Percentiles rank a stretch among this genome's conserved stretches.
These are phyloP conservation scores for Sminthurinus aureus DNA, from an alignment of 2,888 invertebrate species.

Conservation along the genomic window DNA sequence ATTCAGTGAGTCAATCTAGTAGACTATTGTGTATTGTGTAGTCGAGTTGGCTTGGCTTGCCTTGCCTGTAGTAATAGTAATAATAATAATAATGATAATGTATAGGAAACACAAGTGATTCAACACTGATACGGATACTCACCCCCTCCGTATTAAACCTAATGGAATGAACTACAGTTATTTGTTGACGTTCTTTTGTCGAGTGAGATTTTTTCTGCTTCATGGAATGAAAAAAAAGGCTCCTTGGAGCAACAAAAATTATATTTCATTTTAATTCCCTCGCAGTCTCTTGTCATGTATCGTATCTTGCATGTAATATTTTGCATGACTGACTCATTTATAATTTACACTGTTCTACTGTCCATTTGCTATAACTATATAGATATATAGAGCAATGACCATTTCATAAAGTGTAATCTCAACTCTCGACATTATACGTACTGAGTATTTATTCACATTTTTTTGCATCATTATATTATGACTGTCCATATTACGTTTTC, in stretches of 20 bases:
- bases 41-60: no score
- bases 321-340: no score
- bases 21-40: neutral
- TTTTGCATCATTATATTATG: neutral
- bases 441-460: neutral
- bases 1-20: neutral
- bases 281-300: neutral
- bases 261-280: constrained; percentile 7
- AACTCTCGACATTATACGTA: no score
- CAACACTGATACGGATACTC: constrained; percentile 5
- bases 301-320: neutral
- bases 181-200: constrained; percentile 30
- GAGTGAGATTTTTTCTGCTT: neutral
- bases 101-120: neutral
- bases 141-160: constrained; percentile 2
- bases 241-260: constrained; percentile 13
- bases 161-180: constrained; percentile 45
- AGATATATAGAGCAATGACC: neutral
- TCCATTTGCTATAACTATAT: neutral
- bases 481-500: neutral
- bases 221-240: constrained; percentile 1
- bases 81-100: no score
- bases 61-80: no score
- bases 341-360: neutral
- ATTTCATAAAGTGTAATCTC: neutral